Evolutionary conservation across 2,113 vertebrate species (phyloP).

Genomic region (Tonatia bakeri): DNA sequence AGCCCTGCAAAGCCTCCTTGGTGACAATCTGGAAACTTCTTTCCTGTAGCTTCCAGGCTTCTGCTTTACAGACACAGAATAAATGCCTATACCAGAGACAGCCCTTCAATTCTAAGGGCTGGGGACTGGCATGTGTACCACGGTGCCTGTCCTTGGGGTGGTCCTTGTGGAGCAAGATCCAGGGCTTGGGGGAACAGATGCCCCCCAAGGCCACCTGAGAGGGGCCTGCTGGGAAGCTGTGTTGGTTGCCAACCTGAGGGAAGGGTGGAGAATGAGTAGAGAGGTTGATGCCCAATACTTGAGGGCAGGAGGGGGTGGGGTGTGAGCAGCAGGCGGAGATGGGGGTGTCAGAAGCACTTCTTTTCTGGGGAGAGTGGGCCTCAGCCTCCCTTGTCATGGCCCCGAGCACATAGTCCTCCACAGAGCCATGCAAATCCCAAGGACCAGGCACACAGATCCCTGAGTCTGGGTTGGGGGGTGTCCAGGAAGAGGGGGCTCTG

Average conservation of each 20-base stretch:
- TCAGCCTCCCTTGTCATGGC: background rate
- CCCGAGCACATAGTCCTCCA: fast-evolving
- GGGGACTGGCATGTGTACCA: fast-evolving
- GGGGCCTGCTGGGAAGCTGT: background rate
- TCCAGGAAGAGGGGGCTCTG: background rate
- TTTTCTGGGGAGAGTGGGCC: background rate
- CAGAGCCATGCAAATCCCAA: fast-evolving
- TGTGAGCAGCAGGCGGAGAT: no score
- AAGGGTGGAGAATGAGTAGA: no score
- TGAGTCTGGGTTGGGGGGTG: fast-evolving
- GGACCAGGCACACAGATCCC: background rate
- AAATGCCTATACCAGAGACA: no score
- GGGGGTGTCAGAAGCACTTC: background rate
- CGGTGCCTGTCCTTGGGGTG: background rate
- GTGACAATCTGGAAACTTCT: background rate
- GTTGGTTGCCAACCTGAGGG: background rate
- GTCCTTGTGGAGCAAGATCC: background rate
- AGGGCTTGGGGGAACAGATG: no score
- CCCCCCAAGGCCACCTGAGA: background rate
- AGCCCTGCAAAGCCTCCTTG: background rate
- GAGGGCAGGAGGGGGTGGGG: background rate
- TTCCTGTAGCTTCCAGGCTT: background rate
- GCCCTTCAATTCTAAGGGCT: background rate
- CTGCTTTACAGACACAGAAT: background rate
- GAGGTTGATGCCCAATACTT: background rate